Conservation (phyloP, 2,797 vertebrate species). For the Scleropages formosus region DNA sequence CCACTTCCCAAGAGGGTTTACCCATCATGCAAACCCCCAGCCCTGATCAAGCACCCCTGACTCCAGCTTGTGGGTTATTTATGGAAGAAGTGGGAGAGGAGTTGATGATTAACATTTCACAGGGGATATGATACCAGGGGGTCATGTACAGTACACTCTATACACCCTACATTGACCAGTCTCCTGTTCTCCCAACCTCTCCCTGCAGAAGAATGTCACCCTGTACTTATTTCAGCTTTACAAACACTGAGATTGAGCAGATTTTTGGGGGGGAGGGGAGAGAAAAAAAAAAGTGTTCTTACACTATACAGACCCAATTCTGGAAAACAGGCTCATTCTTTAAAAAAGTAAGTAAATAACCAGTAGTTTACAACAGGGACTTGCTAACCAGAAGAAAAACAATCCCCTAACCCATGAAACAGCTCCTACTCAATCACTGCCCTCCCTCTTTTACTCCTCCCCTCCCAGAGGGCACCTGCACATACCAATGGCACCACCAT, state of each 20-base stretch:
- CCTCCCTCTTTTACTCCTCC: not conserved
- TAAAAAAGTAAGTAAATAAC: not conserved
- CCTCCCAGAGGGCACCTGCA: not conserved
- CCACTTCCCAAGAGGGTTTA: not conserved
- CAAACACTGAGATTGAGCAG: too few species aligned
- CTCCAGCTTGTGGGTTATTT: not conserved
- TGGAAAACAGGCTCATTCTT: not conserved
- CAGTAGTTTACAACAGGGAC: not conserved
- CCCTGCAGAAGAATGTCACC: not conserved
- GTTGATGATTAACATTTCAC: slow-evolving; percentile 27
- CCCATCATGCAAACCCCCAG: not conserved
- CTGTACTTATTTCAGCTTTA: too few species aligned
- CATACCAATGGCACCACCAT: not conserved
- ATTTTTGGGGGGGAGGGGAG: not conserved
- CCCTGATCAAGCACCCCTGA: not conserved
- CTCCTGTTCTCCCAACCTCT: not conserved
- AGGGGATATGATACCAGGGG: not conserved
- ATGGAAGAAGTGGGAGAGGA: not conserved
- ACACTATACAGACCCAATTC: not conserved
- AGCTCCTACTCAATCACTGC: not conserved
- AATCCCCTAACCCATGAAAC: slow-evolving; percentile 36
- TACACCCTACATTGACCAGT: not conserved
- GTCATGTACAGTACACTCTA: not conserved
- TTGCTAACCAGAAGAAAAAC: slow-evolving; percentile 31
- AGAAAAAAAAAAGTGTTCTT: not conserved